Percentiles rank a stretch among this genome's conserved stretches.
These are phyloP conservation scores for Cydia amplana DNA, from an alignment of 1,140 invertebrate species.

Conservation along the genomic window DNA sequence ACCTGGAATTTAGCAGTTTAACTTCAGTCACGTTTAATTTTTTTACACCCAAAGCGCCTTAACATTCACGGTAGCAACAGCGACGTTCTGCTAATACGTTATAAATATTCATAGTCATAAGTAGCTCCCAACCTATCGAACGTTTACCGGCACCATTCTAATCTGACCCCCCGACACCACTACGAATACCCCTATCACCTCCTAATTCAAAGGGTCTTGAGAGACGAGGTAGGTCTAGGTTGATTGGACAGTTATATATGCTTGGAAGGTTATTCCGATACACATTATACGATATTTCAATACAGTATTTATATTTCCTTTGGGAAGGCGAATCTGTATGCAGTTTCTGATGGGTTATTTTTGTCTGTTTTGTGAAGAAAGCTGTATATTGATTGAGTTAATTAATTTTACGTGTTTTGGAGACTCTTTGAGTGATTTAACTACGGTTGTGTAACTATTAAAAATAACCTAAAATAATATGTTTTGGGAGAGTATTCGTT, in stretches of 20 bases:
- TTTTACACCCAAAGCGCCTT: slow-evolving; percentile 38
- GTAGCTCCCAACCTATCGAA: slow-evolving; percentile 66
- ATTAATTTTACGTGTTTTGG: no score
- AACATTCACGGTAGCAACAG: slow-evolving; percentile 49
- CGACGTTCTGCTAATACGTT: slow-evolving; percentile 67
- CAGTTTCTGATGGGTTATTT: not conserved
- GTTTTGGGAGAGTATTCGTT: no score
- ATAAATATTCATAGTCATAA: slow-evolving; percentile 77
- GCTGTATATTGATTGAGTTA: no score
- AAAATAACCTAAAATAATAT: no score
- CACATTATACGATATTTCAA: slow-evolving; percentile 75
- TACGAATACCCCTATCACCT: slow-evolving; percentile 31
- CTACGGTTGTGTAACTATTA: no score
- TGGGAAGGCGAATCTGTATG: slow-evolving; percentile 53
- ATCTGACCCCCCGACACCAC: slow-evolving; percentile 42
- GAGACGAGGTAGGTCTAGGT: slow-evolving; percentile 39
- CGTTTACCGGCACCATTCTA: slow-evolving; percentile 58
- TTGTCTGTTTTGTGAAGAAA: not conserved
- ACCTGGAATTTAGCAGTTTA: not conserved
- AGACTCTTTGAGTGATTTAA: no score
- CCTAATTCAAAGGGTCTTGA: slow-evolving; percentile 22
- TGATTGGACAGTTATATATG: slow-evolving; percentile 50
- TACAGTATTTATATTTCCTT: slow-evolving; percentile 73
- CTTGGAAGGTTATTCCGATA: slow-evolving; percentile 60
- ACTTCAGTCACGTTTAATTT: not conserved